Base-by-base conservation (phyloP, 2,888 invertebrate species). In the Byasa hedistus region DNA sequence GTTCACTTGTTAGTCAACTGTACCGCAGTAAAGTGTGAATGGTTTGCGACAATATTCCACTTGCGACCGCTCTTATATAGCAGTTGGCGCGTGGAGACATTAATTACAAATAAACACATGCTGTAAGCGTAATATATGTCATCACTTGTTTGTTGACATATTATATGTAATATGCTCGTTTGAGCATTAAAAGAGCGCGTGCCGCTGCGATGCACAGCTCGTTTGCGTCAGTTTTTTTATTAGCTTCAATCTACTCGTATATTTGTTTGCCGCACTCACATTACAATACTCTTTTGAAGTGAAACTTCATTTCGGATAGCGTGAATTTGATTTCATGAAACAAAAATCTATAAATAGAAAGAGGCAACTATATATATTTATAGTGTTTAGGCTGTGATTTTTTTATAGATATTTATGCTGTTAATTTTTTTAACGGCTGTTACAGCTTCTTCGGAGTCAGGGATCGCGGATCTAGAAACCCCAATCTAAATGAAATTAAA, bases 31-130 rank as follows among this genome's bases (percentile, higher is more conserved):
- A 44, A 44, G 56, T 23, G 44, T 44, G 23, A 44, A 23, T 23
- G 54, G 56, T 56, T 5, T 56, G n/a, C 15, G 19, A 22, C 32
- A n/a, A n/a, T n/a, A 48, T 27, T 55, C 22, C 24, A 57, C 7
- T 22, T 55, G 61, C 61, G 64, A 27, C 57, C 61, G 66, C 66
- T 61, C 66, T 64, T 69, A 69, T 65, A 65, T 61, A 64, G 24
- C 27, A 23, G 69, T 57, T 36, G 66, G 61, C 66, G 64, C 69
- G 66, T 66, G 69, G 56, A 55, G 61, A 66, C 57, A 58, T 61
- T 57, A 62, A 62, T 32, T 39, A 52, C 54, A 52, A 61, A 23
- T 66, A 57, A 58, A 61, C 32, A 65, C 51, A 65, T 48, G 61
- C 36, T 27, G 48, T 51, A 61, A 32, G 56, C 44, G 44, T 52